phyloP scores from a whole-genome alignment of 2,113 vertebrate genomes.

The Rhinolophus sinicus region DNA sequence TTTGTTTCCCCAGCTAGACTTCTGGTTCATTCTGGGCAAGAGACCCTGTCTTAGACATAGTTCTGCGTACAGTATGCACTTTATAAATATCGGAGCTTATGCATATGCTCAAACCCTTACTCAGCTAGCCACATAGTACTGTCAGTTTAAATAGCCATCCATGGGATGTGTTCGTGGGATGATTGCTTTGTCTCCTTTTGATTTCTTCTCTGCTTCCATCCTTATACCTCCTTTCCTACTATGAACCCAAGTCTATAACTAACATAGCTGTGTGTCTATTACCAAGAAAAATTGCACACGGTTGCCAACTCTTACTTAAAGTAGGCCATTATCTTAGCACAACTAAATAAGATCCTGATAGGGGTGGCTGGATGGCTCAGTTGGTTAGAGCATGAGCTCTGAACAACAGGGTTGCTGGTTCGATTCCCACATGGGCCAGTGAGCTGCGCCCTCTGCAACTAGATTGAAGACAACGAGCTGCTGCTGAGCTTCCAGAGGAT shows the following conservation, averaged over 20 bases:
- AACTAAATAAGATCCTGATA: background rate
- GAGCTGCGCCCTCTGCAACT: too few relatives aligned
- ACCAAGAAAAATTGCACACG: background rate
- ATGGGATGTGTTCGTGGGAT: background rate
- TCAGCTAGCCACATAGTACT: background rate
- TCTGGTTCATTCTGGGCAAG: background rate
- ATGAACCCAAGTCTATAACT: background rate
- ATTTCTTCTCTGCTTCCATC: background rate
- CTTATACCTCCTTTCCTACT: background rate
- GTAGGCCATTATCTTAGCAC: background rate
- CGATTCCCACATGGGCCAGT: too few relatives aligned
- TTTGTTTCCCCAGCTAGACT: constrained; percentile 8
- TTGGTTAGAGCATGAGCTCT: too few relatives aligned
- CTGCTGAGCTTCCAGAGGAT: too few relatives aligned
- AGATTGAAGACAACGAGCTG: too few relatives aligned
- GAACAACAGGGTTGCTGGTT: too few relatives aligned
- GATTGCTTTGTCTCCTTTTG: background rate
- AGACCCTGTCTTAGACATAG: background rate
- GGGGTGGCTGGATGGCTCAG: background rate
- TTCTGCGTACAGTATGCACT: background rate
- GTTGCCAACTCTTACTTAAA: background rate
- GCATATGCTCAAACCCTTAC: background rate
- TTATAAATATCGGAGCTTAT: background rate
- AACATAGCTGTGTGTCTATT: background rate
- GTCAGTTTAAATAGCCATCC: background rate